Base-by-base conservation (phyloP, 2,797 vertebrate species). In the Ispidina picta region DNA sequence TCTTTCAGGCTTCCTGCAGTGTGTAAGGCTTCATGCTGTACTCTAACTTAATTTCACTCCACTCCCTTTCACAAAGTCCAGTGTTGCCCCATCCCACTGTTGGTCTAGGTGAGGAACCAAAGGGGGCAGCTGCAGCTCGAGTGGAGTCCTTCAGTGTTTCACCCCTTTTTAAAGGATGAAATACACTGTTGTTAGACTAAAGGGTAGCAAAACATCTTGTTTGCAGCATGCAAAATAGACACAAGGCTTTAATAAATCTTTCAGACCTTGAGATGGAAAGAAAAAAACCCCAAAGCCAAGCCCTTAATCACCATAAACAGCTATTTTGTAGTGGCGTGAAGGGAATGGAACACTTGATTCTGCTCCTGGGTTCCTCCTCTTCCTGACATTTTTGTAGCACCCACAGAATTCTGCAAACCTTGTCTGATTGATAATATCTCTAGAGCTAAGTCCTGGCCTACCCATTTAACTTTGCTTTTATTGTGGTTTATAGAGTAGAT, bases 401-500 rank as follows among this genome's bases (percentile, higher is more conserved):
- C 19, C 41, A 11, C 23, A 62, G 23, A 17, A 46, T 59, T 46
- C 76, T 15, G 14, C 1, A 26, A 76, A 66, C 2, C 2, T 26
- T 85, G 21, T 44, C 52, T 58, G 77, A 84, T 76, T 88, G 55
- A 41, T n/a, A 68, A 21, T 28, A 62, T 55, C 64, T 68, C 43
- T 48, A 55, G 21, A 66, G 19, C 17, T 39, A 55, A 74, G 15
- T 74, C n/a, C 58, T 59, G 22, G 55, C 37, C 31, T 39, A 65
- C 33, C 29, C 91, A 7, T 58, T 93, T 70, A 41, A 64, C 28
- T 92, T 86, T 12, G 75, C 8, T 92, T 87, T 86, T 93, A 69
- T 81, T 83, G 43, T 5, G 2, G 15, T 76, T 82, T 84, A 71
- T 8, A 15, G 8, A 37, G 15, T 29, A 68, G 58, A 37, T 76